phyloP scores from a whole-genome alignment of 2,888 invertebrate species.

The Heliconius erato region DNA sequence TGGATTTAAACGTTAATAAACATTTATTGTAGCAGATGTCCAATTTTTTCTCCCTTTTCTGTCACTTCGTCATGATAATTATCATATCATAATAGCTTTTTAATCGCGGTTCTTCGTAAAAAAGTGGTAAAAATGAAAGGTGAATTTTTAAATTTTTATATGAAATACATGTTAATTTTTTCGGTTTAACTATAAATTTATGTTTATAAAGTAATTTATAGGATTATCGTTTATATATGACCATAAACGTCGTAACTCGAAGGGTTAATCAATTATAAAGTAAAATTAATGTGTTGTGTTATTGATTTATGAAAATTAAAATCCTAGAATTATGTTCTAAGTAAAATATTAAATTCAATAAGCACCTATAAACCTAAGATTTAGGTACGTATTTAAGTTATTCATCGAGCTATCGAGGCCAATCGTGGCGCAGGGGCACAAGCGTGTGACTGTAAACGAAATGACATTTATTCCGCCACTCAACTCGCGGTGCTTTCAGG shows the following conservation, averaged over 20 bases:
- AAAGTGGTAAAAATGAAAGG: slow-evolving; percentile 11
- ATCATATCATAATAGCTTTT: neutral
- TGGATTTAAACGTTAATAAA: slow-evolving; percentile 8
- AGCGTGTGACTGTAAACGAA: too few species aligned
- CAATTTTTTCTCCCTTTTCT: slow-evolving; percentile 10
- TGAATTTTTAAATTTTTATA: neutral
- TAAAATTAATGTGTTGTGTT: neutral
- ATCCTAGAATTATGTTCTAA: neutral
- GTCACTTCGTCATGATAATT: slow-evolving; percentile 21
- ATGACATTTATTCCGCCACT: too few species aligned
- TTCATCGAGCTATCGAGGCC: too few species aligned
- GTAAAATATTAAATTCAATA: neutral
- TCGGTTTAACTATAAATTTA: slow-evolving; percentile 3
- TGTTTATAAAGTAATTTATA: slow-evolving; percentile 8
- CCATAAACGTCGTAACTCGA: neutral
- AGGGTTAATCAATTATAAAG: neutral
- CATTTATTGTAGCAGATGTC: slow-evolving; percentile 34
- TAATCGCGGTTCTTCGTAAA: neutral
- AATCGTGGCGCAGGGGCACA: too few species aligned
- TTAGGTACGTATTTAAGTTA: too few species aligned
- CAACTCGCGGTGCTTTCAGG: too few species aligned
- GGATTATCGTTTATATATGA: neutral
- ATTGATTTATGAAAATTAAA: neutral
- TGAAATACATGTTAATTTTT: neutral
- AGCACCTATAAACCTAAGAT: neutral